Percentiles rank a stretch among this genome's conserved stretches.
Evolutionary conservation across 2,888 invertebrate genomes (phyloP).

Genomic region (Drosophila algonquin): DNA sequence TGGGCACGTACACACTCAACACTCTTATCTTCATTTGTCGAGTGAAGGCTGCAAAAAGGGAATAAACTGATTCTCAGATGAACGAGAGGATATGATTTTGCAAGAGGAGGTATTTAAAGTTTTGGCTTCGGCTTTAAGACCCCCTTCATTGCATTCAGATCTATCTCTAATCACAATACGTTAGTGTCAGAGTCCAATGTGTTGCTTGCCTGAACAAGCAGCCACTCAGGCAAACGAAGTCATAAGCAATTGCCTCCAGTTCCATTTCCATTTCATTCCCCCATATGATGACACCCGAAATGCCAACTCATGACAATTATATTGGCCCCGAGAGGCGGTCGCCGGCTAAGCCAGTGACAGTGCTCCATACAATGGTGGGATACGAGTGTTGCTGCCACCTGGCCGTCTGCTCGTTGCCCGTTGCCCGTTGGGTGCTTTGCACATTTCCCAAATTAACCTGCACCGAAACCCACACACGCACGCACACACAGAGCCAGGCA

Average conservation of each 20-base stretch:
- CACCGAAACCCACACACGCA: slow-evolving; percentile 20
- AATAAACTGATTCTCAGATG: slow-evolving; percentile 10
- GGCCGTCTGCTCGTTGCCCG: slow-evolving; percentile 20
- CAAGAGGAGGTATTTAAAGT: neutral
- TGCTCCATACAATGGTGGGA: too few relatives aligned
- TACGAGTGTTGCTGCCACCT: neutral
- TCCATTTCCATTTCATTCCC: neutral
- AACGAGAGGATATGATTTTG: neutral
- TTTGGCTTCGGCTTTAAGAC: neutral
- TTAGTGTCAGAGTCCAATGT: slow-evolving; percentile 27
- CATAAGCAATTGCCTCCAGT: slow-evolving; percentile 35
- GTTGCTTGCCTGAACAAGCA: slow-evolving; percentile 24
- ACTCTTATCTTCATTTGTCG: slow-evolving; percentile 12
- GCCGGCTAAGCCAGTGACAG: too few relatives aligned
- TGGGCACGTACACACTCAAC: slow-evolving; percentile 21
- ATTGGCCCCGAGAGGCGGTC: slow-evolving; percentile 31
- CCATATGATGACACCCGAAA: slow-evolving; percentile 13
- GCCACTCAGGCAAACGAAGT: slow-evolving; percentile 16
- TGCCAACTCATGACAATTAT: slow-evolving; percentile 48
- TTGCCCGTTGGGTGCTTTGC: slow-evolving; percentile 35
- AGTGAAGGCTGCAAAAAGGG: slow-evolving; percentile 17
- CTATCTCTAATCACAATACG: neutral
- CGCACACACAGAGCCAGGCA: neutral
- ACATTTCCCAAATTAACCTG: slow-evolving; percentile 60
- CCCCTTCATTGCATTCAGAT: slow-evolving; percentile 18